Base-by-base conservation (phyloP, 1,140 invertebrate species). In the Ruditapes philippinarum region DNA sequence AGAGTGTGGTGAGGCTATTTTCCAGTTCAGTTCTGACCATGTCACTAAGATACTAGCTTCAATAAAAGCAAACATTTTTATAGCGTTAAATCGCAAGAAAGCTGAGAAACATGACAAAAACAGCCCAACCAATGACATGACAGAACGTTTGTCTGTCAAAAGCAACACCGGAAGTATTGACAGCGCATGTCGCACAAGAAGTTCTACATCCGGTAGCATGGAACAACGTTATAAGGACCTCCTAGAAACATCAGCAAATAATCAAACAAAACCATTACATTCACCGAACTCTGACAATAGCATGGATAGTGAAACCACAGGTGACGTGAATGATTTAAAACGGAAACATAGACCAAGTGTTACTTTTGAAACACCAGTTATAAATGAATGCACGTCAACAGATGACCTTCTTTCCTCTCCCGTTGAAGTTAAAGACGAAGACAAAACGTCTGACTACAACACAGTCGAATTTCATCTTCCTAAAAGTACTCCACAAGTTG, bases 1-100 rank as follows among this genome's bases (percentile, higher is more conserved):
- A 25, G 81, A 89, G 17, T 88, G 81, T 36, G 91, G 91, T 25
- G 91, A 92, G 42, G 91, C 88, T 1, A 87, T 42, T 0, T 91
- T 91, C 54, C 85, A 84, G 17, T 92, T 92, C 54, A 22, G 54
- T 25, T 65, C 88, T 19, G 57, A 81, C 0, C 51, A 85, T 2
- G 90, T 88, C n/a, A 17, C 70, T 1, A 31, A 76, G 17, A 92
- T 92, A 49, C 82, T 92, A 7, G 70, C 33, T 1, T 51, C 88
- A 19, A 90, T 92, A 22, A 87, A 91, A 42, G n/a, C 65, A 36
- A 91, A 89, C 65, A 92, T 92, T 86, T 91, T 49, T 65, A 36
- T 87, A 0, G 91, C 89, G 1, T 82, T 92, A 17, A 80, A 57
- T 28, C 36, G 51, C 42, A 74, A 82, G 54, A 57, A 82, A 51